Base-by-base conservation (phyloP, 2,113 vertebrate genomes). In the Spheniscus mendiculus region DNA sequence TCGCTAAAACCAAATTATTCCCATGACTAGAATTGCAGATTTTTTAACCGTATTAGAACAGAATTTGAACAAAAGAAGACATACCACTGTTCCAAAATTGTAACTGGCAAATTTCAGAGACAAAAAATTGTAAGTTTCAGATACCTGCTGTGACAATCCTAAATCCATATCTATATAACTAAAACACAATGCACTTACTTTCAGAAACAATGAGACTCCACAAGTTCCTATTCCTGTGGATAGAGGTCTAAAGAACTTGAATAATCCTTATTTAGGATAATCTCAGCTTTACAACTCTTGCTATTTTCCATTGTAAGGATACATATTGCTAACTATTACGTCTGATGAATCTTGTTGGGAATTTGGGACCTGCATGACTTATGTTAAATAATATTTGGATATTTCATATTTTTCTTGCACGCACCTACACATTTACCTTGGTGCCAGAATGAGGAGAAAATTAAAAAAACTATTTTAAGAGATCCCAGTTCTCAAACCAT, bases 341-440 rank as follows among this genome's bases (percentile, higher is more conserved):
- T 91, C 85, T 93, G 92, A 94, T 92, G 80, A 76, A 91, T 97
- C 67, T 97, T 87, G 32, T 65, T 93, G 96, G 94, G 89, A 97
- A 96, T 97, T 96, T 83, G 95, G 94, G 93, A 97, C 92, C 30
- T 40, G 15, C 47, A 86, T 71, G 62, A 93, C 58, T 93, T 96
- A 96, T 19, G 56, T 93, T 97, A 96, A 96, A 94, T 96, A 97
- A 97, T 91, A 98, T 97, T 97, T 97, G 81, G 87, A 67, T 95
- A 81, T 93, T 98, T 87, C 79, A 38, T 97, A 67, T 95, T 98
- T 97, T 96, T 95, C 83, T 97, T 97, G 97, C 96, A 97, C 77
- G 95, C 79, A 94, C 70, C 82, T 92, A 83, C 77, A 72, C 36
- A 73, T 90, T 55, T 93, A 74, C 40, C 36, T 87, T 70, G 52